Base-by-base conservation (phyloP, 2,113 vertebrate species). In the Tenrec ecaudatus region DNA sequence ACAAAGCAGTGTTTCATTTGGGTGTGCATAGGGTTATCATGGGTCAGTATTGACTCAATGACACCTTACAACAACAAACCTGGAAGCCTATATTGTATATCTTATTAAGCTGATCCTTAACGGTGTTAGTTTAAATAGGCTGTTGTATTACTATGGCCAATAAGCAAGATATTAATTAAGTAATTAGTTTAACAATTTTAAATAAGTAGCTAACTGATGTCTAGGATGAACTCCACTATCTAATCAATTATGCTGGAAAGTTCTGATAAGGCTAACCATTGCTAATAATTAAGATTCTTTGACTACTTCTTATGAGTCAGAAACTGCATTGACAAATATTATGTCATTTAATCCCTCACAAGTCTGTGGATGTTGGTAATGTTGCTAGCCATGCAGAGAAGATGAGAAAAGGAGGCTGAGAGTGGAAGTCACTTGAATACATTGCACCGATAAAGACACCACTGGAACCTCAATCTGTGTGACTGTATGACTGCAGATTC, bases 151-250 rank as follows among this genome's bases (percentile, higher is more conserved):
- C 4, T 69, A 2, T 58, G 60, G 93, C 57, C 36, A 89, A 78
- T 6, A 29, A 66, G 75, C 5, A 20, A 10, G 79, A 29, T 69
- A 3, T 23, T 33, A 29, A 84, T 3, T 84, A 20, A 31, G 31
- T 79, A 60, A 29, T 22, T 38, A 1, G 80, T 62, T 86, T 69
- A 38, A 91, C 82, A 92, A 62, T 79, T 64, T 77, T 87, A 93
- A 93, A 57, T 36, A 77, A 87, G 47, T 53, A 7, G 47, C 14
- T 2, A 66, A 84, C 77, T 66, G 3, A 82, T 82, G 16, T n/a
- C 36, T 38, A 36, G 57, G n/a, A 69, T 68, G 31, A 40, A 80
- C 36, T 89, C 27, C 78, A 23, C 3, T 33, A 33, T 23, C 14
- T 83, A 80, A 76, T 62, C 64, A 84, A 47, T 64, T 68, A 75